phyloP scores from a whole-genome alignment of 2,888 invertebrate species.

The Chelonus formosanus region DNA sequence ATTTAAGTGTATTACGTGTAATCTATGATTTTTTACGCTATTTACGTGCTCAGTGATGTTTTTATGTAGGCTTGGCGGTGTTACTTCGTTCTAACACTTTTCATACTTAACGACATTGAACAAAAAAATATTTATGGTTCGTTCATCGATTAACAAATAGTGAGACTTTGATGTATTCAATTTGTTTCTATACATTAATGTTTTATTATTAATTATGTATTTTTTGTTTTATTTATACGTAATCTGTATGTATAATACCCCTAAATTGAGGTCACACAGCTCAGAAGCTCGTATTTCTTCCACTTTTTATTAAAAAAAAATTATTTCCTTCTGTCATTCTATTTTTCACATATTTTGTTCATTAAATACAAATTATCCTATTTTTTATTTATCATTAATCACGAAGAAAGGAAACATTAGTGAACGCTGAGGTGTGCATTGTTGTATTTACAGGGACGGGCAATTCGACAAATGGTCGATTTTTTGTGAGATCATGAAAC shows the following conservation, averaged over 20 bases:
- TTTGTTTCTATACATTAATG: slow-evolving; percentile 2
- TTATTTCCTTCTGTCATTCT: not conserved
- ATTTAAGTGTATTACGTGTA: not conserved
- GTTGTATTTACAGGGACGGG: slow-evolving; percentile 12
- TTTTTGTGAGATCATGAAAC: not conserved
- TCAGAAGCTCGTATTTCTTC: not conserved
- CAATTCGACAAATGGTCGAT: not conserved
- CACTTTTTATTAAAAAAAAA: no score
- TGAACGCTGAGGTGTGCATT: not conserved
- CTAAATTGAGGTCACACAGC: not conserved
- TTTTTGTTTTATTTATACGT: not conserved
- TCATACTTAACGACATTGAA: not conserved
- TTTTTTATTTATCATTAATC: not conserved
- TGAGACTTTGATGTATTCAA: not conserved
- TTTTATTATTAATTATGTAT: slow-evolving; percentile 1
- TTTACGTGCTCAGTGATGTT: slow-evolving; percentile 1
- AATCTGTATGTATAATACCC: slow-evolving; percentile 3
- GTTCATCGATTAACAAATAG: not conserved
- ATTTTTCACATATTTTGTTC: not conserved
- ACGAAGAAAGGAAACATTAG: not conserved
- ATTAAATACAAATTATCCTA: not conserved
- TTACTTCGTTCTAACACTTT: not conserved
- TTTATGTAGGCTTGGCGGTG: slow-evolving; percentile 7
- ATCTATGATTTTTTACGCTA: slow-evolving; percentile 1
- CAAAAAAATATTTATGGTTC: not conserved